Conservation (phyloP, 2,888 invertebrate genomes). For the Zygaena filipendulae region DNA sequence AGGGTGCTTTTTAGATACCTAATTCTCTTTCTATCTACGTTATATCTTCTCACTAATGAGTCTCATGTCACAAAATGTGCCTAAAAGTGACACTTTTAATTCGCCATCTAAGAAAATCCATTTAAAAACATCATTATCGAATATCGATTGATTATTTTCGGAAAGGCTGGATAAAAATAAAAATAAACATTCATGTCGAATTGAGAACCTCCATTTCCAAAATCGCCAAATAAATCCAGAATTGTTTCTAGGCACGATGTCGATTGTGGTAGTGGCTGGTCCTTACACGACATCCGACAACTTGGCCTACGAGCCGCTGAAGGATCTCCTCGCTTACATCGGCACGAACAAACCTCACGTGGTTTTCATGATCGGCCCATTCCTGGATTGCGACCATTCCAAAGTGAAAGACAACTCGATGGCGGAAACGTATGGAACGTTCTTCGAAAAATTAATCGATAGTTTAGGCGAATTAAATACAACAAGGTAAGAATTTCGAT, state of each 20-base stretch:
- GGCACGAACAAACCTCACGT: conserved; percentile 78
- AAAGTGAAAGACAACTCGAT: conserved; percentile 71
- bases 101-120: too few species aligned
- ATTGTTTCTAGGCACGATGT: conserved; percentile 67
- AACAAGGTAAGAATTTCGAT: conserved; percentile 52
- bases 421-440: conserved; percentile 76
- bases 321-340: conserved; percentile 78
- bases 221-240: too few species aligned
- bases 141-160: too few species aligned
- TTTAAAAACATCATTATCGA: too few species aligned
- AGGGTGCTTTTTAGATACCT: too few species aligned
- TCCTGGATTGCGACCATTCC: conserved; percentile 78
- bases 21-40: too few species aligned
- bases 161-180: too few species aligned
- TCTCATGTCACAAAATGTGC: too few species aligned
- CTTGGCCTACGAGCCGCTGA: conserved; percentile 82
- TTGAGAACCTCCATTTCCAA: too few species aligned
- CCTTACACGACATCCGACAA: conserved; percentile 86
- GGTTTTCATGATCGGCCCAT: conserved; percentile 86
- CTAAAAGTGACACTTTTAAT: too few species aligned
- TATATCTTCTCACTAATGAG: too few species aligned
- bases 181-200: too few species aligned
- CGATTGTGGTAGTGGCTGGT: conserved; percentile 82
- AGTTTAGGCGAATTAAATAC: conserved; percentile 70
- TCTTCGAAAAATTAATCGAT: conserved; percentile 78